Percentiles rank a stretch among this genome's conserved stretches.
These are phyloP conservation scores for Exocentrus adspersus DNA, from an alignment of 2,888 invertebrate genomes.

Conservation along the genomic window DNA sequence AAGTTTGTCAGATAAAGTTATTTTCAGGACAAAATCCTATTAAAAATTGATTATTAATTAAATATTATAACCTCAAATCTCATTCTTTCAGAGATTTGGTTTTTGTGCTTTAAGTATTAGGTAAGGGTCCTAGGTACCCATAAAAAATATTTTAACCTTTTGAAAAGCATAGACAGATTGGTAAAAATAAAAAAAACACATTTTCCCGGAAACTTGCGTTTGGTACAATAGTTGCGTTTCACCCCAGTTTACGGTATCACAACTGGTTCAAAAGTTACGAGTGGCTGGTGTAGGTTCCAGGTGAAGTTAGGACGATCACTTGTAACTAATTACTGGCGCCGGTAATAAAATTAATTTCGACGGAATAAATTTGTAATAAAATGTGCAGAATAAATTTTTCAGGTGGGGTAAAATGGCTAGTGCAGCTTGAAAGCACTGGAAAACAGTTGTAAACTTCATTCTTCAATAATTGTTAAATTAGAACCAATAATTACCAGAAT, in stretches of 20 bases:
- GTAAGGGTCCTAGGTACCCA: slow-evolving; percentile 27
- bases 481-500: too few species aligned
- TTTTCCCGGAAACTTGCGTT: slow-evolving; percentile 32
- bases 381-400: too few species aligned
- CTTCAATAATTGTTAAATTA: too few species aligned
- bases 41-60: slow-evolving; percentile 15
- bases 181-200: slow-evolving; percentile 26
- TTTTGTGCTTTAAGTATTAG: slow-evolving; percentile 31
- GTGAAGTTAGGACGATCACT: too few species aligned
- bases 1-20: slow-evolving; percentile 8
- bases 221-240: slow-evolving; percentile 35
- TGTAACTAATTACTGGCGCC: too few species aligned
- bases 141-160: slow-evolving; percentile 27
- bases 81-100: slow-evolving; percentile 22
- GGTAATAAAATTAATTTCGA: too few species aligned
- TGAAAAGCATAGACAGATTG: slow-evolving; percentile 27
- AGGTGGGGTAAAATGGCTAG: too few species aligned
- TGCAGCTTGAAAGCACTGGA: too few species aligned
- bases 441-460: too few species aligned
- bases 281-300: too few species aligned
- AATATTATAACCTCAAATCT: slow-evolving; percentile 20
- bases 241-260: slow-evolving; percentile 32
- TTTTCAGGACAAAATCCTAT: slow-evolving; percentile 13
- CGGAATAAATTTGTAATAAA: too few species aligned
- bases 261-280: too few species aligned